These are phyloP conservation scores for Rutpela maculata DNA, from an alignment of 2,888 invertebrate genomes.

Conservation along the genomic window DNA sequence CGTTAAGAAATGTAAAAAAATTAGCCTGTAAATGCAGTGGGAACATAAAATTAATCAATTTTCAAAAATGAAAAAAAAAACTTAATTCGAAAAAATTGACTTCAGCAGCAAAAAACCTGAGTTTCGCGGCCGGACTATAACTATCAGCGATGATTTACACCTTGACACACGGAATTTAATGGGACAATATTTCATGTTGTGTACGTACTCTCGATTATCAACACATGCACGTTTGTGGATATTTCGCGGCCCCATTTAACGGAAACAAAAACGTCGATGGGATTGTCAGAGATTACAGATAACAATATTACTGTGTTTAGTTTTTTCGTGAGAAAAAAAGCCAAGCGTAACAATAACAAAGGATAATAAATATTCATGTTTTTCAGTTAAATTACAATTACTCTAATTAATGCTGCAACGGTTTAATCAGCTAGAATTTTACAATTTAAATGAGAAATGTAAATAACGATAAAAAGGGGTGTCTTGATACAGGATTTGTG, in stretches of 20 bases:
- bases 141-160: slow-evolving; percentile 26
- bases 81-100: no score
- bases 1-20: no score
- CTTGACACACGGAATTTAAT: slow-evolving; percentile 16
- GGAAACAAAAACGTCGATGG: slow-evolving; percentile 18
- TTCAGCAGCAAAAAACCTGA: no score
- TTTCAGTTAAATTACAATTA: slow-evolving; percentile 19
- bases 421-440: slow-evolving; percentile 3
- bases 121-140: no score
- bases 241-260: slow-evolving; percentile 19
- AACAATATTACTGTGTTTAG: slow-evolving; percentile 10
- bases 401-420: slow-evolving; percentile 3
- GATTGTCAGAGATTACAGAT: slow-evolving; percentile 6
- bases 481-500: neutral
- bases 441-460: slow-evolving; percentile 13
- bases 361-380: slow-evolving; percentile 23
- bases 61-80: no score
- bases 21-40: no score
- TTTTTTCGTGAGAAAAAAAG: neutral
- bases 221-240: neutral
- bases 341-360: slow-evolving; percentile 5
- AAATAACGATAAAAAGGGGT: slow-evolving; percentile 13
- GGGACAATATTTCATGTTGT: slow-evolving; percentile 14
- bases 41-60: no score
- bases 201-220: slow-evolving; percentile 11